Evolutionary conservation across 2,888 invertebrate species (phyloP).

Genomic region (Pantelozetes paolii): DNA sequence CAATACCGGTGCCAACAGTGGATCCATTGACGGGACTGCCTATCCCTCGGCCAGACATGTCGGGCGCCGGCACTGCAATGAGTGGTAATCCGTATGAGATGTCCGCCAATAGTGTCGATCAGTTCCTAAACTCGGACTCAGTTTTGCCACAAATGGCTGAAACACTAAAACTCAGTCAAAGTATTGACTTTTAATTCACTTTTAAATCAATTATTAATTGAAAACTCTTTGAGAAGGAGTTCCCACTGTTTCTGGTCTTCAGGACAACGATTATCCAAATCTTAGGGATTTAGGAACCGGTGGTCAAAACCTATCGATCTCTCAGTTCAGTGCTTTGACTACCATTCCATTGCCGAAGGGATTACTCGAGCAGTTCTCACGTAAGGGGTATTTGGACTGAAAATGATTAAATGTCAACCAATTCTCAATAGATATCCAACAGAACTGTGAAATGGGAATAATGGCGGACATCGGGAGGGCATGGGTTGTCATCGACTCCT

Average conservation of each 20-base stretch:
- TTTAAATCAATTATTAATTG: not conserved
- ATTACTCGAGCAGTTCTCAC: conserved; percentile 88
- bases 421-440: conserved; percentile 78
- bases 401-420: too few species aligned
- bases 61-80: not conserved
- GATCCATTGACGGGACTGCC: not conserved
- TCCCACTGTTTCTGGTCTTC: conserved; percentile 81
- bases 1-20: not conserved
- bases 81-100: conserved; percentile 56
- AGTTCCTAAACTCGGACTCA: conserved; percentile 65
- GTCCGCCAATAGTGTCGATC: conserved; percentile 74
- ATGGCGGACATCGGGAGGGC: conserved; percentile 94
- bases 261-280: conserved; percentile 81
- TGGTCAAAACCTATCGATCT: conserved; percentile 50
- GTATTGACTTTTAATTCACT: conserved; percentile 49
- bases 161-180: conserved; percentile 61
- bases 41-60: conserved; percentile 27
- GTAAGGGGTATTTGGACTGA: conserved; percentile 62
- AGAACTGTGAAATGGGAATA: conserved; percentile 92
- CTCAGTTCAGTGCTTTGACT: conserved; percentile 61
- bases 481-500: conserved; percentile 95
- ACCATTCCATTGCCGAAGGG: conserved; percentile 87
- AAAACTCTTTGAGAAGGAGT: conserved; percentile 1
- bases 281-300: conserved; percentile 67
- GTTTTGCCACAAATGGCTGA: conserved; percentile 68